Base-by-base conservation (phyloP, 2,113 vertebrate genomes). In the Caracal caracal region DNA sequence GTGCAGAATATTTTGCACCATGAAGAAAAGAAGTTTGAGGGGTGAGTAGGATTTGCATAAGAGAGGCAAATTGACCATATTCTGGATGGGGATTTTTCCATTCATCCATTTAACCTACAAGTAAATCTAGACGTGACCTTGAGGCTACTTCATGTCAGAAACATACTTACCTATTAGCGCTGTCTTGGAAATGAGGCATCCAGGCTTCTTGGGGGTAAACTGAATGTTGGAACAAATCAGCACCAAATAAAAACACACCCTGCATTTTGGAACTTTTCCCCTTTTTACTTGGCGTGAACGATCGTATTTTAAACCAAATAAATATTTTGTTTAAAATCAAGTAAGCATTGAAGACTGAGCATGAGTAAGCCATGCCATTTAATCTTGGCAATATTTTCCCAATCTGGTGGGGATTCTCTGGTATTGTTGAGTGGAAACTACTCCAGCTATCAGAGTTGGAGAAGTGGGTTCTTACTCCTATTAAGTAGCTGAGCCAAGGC, bases 281-380 rank as follows among this genome's bases (percentile, higher is more conserved):
- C 13, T 76, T 84, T 91, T 73, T 61, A 13, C 15, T 70, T 93
- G 30, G 40, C 94, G 2, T 83, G 51, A 93, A 59, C 49, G 71
- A n/a, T 82, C 91, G 95, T 96, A 86, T 86, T 95, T 96, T 85
- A 93, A 73, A 92, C 68, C 83, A 83, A 90, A 83, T 49, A 91
- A 68, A 68, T 88, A 86, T 53, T 93, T 90, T 33, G n/a, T 61
- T 96, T 95, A 87, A 86, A 92, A 80, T 70, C 53, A 91, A 90
- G 61, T 73, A 70, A 87, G 3, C 65, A 75, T 5, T 75, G 80
- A 92, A 88, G 80, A 16, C 37, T 86, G 40, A 30, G 30, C 37
- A 10, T 30, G 40, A 79, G 35, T 83, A 83, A 87, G 76, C 66
- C 37, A 20, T 24, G 47, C 59, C 68, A 49, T 73, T 94, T 81